These are phyloP conservation scores for Ataeniobius toweri DNA, from an alignment of 2,797 vertebrate genomes.

Conservation along the genomic window DNA sequence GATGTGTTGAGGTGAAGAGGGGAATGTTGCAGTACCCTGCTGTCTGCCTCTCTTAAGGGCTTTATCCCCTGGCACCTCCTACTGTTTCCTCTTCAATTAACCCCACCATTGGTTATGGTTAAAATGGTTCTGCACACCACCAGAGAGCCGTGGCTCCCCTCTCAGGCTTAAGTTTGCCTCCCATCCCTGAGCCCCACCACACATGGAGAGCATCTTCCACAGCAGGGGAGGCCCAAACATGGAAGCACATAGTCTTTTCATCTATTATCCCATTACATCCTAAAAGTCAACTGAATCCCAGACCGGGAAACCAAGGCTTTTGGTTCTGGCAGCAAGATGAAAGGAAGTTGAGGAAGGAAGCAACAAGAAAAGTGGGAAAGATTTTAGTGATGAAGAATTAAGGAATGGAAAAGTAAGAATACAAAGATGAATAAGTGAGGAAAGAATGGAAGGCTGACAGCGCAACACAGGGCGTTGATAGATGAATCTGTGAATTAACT, in stretches of 20 bases:
- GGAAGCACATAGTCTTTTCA: constrained; percentile 61
- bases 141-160: constrained; percentile 17
- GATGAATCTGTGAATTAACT: not conserved
- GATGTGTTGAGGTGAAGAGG: constrained; percentile 61
- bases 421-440: not conserved
- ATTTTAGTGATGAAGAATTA: constrained; percentile 9
- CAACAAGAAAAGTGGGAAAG: constrained; percentile 2
- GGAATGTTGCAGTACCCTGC: constrained; percentile 50
- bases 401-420: constrained; percentile 6
- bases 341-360: constrained; percentile 21
- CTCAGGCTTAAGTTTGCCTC: constrained; percentile 43
- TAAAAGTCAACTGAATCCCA: constrained; percentile 36
- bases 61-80: constrained; percentile 64
- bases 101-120: constrained; percentile 38
- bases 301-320: constrained; percentile 15
- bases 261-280: constrained; percentile 62
- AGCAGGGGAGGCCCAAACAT: constrained; percentile 41
- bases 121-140: constrained; percentile 39
- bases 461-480: not conserved
- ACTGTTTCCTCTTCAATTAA: constrained; percentile 73
- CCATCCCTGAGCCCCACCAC: not conserved
- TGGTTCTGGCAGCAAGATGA: constrained; percentile 16
- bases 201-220: constrained; percentile 37
- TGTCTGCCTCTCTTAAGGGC: constrained; percentile 58
- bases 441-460: not conserved